Evolutionary conservation across 2,113 vertebrate genomes (phyloP).

Genomic region (Zosterops lateralis): DNA sequence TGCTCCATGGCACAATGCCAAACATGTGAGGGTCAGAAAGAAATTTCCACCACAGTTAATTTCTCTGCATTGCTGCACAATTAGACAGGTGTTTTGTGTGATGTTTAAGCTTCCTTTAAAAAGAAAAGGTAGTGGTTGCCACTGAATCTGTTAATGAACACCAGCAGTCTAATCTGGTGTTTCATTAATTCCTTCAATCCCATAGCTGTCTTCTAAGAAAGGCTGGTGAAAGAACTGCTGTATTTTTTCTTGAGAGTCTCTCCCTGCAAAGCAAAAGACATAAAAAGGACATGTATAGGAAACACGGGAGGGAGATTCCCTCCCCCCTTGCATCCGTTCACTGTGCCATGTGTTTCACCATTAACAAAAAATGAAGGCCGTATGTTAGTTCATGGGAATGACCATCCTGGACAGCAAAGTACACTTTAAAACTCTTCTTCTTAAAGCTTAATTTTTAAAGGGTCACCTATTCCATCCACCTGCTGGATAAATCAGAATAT

Average conservation of each 20-base stretch:
- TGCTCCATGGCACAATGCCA: neutral
- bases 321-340: neutral
- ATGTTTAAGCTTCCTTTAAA: neutral
- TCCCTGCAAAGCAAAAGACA: neutral
- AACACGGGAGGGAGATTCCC: neutral
- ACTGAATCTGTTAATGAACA: neutral
- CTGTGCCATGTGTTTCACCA: neutral
- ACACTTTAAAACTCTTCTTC: neutral
- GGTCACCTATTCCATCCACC: neutral
- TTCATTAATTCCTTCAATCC: neutral
- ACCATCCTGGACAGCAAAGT: neutral
- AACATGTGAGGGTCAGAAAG: neutral
- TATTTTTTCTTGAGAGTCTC: neutral
- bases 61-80: neutral
- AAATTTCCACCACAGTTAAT: neutral
- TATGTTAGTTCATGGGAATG: neutral
- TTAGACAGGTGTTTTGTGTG: neutral
- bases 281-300: neutral
- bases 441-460: neutral
- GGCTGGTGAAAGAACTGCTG: neutral
- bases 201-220: neutral
- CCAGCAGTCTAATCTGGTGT: neutral
- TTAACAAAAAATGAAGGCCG: neutral
- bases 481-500: neutral
- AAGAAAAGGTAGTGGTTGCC: neutral